These are phyloP conservation scores for Mylabris sibirica DNA, from an alignment of 2,888 invertebrate species.

Conservation along the genomic window DNA sequence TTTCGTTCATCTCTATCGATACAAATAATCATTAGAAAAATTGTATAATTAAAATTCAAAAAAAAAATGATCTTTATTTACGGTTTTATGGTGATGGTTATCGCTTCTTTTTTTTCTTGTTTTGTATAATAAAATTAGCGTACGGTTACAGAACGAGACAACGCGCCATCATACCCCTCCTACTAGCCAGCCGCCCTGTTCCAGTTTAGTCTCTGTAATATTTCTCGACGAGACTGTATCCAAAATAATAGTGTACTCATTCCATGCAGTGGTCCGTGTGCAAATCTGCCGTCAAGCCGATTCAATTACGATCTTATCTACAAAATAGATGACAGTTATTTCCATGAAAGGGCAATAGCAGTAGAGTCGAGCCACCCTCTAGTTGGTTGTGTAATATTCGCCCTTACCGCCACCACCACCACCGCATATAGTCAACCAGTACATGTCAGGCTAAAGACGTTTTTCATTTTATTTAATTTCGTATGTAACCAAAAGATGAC, in stretches of 20 bases:
- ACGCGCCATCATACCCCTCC: too few relatives aligned
- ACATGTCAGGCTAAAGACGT: conserved; percentile 54
- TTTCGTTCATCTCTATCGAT: conserved; percentile 37
- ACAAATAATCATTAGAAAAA: not conserved
- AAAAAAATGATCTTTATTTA: not conserved
- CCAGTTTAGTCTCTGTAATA: conserved; percentile 34
- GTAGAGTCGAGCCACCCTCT: conserved; percentile 54
- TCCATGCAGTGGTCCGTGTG: conserved; percentile 58
- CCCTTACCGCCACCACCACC: conserved; percentile 46
- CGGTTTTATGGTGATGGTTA: not conserved
- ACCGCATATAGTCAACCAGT: conserved; percentile 36
- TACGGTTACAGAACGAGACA: too few relatives aligned
- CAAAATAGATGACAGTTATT: conserved; percentile 65
- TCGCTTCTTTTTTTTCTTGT: not conserved
- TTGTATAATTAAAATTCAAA: not conserved
- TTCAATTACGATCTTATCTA: conserved; percentile 64
- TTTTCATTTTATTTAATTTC: conserved; percentile 58
- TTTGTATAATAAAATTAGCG: not conserved
- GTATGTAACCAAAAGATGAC: conserved; percentile 54
- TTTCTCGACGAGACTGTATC: conserved; percentile 48
- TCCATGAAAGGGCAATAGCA: conserved; percentile 61
- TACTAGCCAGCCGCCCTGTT: too few relatives aligned
- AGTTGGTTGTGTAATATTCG: conserved; percentile 44
- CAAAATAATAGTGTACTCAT: conserved; percentile 53
- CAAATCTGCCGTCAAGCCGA: conserved; percentile 63